These are phyloP conservation scores for Carposina sasakii DNA, from an alignment of 1,140 invertebrate genomes.

Conservation along the genomic window DNA sequence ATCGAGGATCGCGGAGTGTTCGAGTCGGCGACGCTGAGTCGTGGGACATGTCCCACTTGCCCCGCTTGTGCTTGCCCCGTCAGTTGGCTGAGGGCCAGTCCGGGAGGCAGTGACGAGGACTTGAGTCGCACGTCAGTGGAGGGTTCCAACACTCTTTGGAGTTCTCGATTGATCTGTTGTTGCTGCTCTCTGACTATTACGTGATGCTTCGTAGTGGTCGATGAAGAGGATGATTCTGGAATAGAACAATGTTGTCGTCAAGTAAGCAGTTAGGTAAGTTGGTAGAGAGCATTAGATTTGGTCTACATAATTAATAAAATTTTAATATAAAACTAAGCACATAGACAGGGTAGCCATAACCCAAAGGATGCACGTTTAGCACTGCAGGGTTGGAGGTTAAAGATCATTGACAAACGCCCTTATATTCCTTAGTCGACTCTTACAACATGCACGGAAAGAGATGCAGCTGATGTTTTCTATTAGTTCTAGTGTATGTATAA, in stretches of 20 bases:
- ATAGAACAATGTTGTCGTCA: slow-evolving; percentile 24
- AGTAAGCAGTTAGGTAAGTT: slow-evolving; percentile 5
- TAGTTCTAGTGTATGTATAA: too few relatives aligned
- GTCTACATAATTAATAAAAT: background rate
- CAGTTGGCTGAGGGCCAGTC: slow-evolving; percentile 70
- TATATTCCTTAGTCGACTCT: too few relatives aligned
- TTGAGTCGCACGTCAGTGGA: slow-evolving; percentile 75
- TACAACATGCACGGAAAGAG: too few relatives aligned
- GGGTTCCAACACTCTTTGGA: slow-evolving; percentile 53
- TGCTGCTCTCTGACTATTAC: slow-evolving; percentile 56
- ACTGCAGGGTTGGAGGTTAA: too few relatives aligned
- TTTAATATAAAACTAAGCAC: background rate
- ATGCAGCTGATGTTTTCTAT: too few relatives aligned
- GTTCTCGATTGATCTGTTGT: slow-evolving; percentile 49
- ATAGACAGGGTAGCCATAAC: too few relatives aligned
- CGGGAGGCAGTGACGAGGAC: slow-evolving; percentile 79
- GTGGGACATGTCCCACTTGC: too few relatives aligned
- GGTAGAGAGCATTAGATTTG: background rate
- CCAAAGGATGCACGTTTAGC: too few relatives aligned
- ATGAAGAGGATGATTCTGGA: slow-evolving; percentile 69
- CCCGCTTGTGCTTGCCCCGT: slow-evolving; percentile 53
- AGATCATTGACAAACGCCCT: too few relatives aligned
- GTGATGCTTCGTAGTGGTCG: slow-evolving; percentile 61
- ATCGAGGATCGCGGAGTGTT: slow-evolving; percentile 59
- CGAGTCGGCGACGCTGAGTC: slow-evolving; percentile 64